Base-by-base conservation (phyloP, 2,113 vertebrate genomes). In the Callipepla californica region DNA sequence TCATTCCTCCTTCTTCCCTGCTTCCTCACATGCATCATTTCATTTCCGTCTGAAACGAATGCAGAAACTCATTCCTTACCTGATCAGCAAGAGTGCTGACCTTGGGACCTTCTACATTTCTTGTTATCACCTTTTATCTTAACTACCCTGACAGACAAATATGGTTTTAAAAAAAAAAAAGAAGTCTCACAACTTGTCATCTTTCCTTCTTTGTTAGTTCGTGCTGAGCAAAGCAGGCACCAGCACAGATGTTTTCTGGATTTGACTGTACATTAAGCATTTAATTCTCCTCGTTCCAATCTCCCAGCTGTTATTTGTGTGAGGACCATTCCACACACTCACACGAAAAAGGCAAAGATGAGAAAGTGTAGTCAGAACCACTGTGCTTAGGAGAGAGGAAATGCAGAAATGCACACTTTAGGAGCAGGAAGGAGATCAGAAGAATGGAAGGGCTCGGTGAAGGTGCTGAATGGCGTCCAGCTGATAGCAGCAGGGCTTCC, bases 21-120 rank as follows among this genome's bases (percentile, higher is more conserved):
- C 32, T 73, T 16, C 6, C n/a, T 62, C 3, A 0, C 7, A 7
- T 28, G 12, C 4, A 0, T 62, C 13, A 51, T 32, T 74, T 89
- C 44, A 63, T 12, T 3, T 13, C 51, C 74, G 38, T 68, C 66
- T 76, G 44, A 87, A 87, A 47, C 25, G 48, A 59, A 25, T 45
- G 4, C 47, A 72, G 77, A 87, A 95, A 40, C 25, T 58, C 34
- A 51, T 26, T 50, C 36, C 25, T 70, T 38, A 79, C 30, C 13
- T 65, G 48, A 13, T 40, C n/a, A 47, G 51, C 72, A 63, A 76
- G 34, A 34, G 10, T 53, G 58, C 26, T 75, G 62, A 72, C 62
- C 51, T 45, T 9, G 9, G 50, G 65, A 79, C 59, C 67, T 76
- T 70, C 57, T 48, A 28, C 21, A n/a, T 25, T 58, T 40, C 75